Base-by-base conservation (phyloP, 1,140 invertebrate genomes). In the Sweltsa coloradensis region DNA sequence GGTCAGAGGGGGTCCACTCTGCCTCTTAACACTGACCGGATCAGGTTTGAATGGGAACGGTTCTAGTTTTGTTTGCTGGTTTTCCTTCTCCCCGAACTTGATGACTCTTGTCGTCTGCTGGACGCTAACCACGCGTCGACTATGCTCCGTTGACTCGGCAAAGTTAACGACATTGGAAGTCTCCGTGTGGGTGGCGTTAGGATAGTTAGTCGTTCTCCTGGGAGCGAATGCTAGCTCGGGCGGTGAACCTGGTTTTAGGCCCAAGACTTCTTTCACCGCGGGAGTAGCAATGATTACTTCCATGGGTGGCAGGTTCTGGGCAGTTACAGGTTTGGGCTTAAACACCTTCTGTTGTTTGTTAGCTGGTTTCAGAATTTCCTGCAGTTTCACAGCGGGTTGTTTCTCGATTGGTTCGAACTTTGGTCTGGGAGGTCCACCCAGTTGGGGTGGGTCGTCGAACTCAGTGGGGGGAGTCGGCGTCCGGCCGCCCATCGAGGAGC, bases 61-160 rank as follows among this genome's bases (percentile, higher is more conserved):
- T 58, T 71, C 65, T 39, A 71, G 49, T 54, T 51, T 61, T 16
- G 46, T 29, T 45, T 56, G 39, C 39, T 60, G 57, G 22, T 57
- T 60, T 43, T 63, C 50, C 49, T 67, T 58, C 42, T 76, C 69
- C 7, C 76, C 75, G 41, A 79, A 78, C 53, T 79, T 78, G 21
- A 82, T 79, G 4, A 81, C 68, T 19, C 75, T 66, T 43, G 76
- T 79, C 0, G 77, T 83, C 57, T 81, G 78, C 52, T 81, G 74
- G 29, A 82, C 69, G 40, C 74, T 81, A 5, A 82, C 69, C 22
- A 80, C 74, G 34, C 79, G 67, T 47, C 75, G 67, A 7, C 69
- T 72, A 22, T 68, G 76, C 53, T 79, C 76, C 2, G 76, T 80
- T 0, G 78, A 76, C 56, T 82, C 80, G 48, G 79, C 73, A 68